Evolutionary conservation across 2,797 vertebrate genomes (phyloP).

Genomic region (Chrysocyon brachyurus): DNA sequence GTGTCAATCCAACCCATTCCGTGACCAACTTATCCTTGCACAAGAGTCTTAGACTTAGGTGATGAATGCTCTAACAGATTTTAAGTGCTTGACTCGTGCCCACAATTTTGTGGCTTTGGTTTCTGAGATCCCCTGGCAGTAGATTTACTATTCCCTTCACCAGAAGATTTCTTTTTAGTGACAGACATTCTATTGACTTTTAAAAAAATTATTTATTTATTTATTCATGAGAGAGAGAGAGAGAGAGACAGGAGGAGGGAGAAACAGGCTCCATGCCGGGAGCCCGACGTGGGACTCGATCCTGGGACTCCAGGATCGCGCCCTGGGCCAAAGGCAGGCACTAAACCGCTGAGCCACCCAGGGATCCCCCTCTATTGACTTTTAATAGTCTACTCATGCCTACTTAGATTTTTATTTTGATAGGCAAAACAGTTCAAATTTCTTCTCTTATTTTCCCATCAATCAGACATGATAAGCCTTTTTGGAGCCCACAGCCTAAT

Average conservation of each 20-base stretch:
- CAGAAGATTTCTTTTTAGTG: background rate
- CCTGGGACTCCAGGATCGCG: no score
- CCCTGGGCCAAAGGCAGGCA: no score
- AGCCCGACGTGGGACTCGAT: no score
- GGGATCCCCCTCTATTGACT: background rate
- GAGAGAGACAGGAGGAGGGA: no score
- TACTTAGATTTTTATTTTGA: background rate
- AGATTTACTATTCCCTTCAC: background rate
- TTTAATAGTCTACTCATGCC: background rate
- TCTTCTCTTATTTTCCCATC: background rate
- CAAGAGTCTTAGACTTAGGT: background rate
- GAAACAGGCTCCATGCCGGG: no score
- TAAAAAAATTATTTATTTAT: no score
- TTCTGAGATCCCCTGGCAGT: background rate
- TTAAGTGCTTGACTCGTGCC: background rate
- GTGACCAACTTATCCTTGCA: background rate
- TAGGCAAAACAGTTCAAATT: background rate
- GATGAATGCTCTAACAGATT: background rate
- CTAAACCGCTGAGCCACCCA: no score
- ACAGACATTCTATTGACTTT: background rate
- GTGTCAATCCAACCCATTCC: background rate
- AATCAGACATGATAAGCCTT: background rate
- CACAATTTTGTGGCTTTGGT: background rate
- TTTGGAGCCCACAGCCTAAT: background rate
- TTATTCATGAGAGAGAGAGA: no score